Percentiles rank a stretch among this genome's conserved stretches.
Conservation (phyloP, 2,888 invertebrate species). For the Orthosia gothica region DNA sequence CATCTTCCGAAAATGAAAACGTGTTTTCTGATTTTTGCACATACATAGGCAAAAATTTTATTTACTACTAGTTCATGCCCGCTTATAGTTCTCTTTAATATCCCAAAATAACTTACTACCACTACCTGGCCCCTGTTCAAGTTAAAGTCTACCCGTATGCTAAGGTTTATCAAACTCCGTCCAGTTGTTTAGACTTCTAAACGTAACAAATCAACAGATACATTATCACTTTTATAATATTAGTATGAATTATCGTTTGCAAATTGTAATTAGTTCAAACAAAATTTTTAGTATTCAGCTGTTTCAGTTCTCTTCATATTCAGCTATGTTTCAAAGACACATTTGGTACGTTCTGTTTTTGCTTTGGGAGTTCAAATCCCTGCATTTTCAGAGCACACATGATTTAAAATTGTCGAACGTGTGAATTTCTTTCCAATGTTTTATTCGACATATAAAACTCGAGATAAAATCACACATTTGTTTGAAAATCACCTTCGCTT, state of each 20-base stretch:
- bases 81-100: too few species aligned
- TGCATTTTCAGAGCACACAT: background rate
- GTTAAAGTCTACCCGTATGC: background rate
- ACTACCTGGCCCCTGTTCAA: background rate
- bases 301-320: background rate
- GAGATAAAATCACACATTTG: constrained; percentile 46
- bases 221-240: background rate
- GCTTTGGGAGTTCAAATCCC: background rate
- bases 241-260: too few species aligned
- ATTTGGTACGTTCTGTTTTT: background rate
- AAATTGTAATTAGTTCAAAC: background rate
- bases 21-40: background rate
- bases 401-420: constrained; percentile 14
- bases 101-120: too few species aligned
- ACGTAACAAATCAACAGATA: background rate
- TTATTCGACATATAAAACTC: constrained; percentile 44
- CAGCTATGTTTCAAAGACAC: background rate
- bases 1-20: background rate
- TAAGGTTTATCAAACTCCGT: background rate
- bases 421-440: constrained; percentile 18
- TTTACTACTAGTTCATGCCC: too few species aligned
- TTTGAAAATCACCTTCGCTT: constrained; percentile 41
- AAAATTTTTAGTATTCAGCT: background rate
- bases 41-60: background rate
- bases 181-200: background rate